Evolutionary conservation across 2,113 vertebrate genomes (phyloP).

Genomic region (Chlorodrepanis virens): DNA sequence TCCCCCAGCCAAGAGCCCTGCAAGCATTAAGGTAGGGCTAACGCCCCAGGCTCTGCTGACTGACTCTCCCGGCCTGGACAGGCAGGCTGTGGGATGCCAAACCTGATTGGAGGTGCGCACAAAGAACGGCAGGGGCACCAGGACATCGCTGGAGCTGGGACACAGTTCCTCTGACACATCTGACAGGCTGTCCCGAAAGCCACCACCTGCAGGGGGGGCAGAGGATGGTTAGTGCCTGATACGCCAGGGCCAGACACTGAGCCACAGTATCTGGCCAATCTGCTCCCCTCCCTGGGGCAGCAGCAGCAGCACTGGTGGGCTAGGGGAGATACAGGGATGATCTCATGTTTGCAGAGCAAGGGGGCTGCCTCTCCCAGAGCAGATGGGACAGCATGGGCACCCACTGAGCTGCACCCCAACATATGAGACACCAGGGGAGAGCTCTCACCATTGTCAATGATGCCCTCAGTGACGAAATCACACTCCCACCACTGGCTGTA

Average conservation of each 20-base stretch:
- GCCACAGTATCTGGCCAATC: neutral
- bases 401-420: neutral
- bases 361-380: neutral
- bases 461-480: slow-evolving; percentile 91
- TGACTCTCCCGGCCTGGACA: neutral
- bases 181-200: slow-evolving; percentile 93
- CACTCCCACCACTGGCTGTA: slow-evolving; percentile 97
- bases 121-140: slow-evolving; percentile 91
- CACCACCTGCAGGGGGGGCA: slow-evolving; percentile 77
- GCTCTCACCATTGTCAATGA: slow-evolving; percentile 86
- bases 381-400: fast-evolving
- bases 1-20: neutral
- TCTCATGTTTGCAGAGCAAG: fast-evolving
- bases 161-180: slow-evolving; percentile 97
- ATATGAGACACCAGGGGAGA: neutral
- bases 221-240: neutral
- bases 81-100: neutral
- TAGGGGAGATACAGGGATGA: neutral
- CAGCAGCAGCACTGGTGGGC: neutral
- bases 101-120: slow-evolving; percentile 94
- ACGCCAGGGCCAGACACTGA: neutral
- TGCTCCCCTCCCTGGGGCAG: neutral
- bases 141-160: slow-evolving; percentile 87
- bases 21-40: neutral
- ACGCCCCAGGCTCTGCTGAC: neutral